Conservation (phyloP, 2,888 invertebrate genomes). For the Eledona agricola region DNA sequence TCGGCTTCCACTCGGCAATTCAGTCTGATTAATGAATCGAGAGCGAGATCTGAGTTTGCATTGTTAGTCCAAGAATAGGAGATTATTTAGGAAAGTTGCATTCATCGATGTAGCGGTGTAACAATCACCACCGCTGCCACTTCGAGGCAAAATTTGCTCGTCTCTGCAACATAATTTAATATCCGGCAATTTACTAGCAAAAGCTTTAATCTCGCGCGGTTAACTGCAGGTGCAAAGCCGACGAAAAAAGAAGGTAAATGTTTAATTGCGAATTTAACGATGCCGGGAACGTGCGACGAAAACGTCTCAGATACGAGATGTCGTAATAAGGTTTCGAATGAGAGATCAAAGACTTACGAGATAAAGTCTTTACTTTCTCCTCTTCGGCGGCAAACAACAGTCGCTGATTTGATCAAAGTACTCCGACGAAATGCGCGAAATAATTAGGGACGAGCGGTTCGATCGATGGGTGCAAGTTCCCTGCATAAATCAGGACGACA, state of each 20-base stretch:
- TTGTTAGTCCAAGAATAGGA: background rate
- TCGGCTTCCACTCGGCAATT: background rate
- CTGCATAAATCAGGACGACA: constrained; percentile 22
- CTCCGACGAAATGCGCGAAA: constrained; percentile 15
- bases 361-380: constrained; percentile 28
- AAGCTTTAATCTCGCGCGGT: constrained; percentile 10
- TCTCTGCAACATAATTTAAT: constrained; percentile 16
- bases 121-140: constrained; percentile 3
- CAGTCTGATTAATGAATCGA: background rate
- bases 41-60: background rate
- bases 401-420: constrained; percentile 25
- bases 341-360: constrained; percentile 28
- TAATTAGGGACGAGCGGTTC: constrained; percentile 20
- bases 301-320: constrained; percentile 15
- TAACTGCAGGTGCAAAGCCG: background rate
- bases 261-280: constrained; percentile 25
- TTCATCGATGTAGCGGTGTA: constrained; percentile 7
- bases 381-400: constrained; percentile 25
- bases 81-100: constrained; percentile 10
- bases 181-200: constrained; percentile 1
- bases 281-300: constrained; percentile 10
- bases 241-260: constrained; percentile 5
- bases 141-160: constrained; percentile 6
- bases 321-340: constrained; percentile 22
- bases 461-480: constrained; percentile 17